These are phyloP conservation scores for Sciurus carolinensis DNA, from an alignment of 2,797 vertebrate genomes.

Conservation along the genomic window DNA sequence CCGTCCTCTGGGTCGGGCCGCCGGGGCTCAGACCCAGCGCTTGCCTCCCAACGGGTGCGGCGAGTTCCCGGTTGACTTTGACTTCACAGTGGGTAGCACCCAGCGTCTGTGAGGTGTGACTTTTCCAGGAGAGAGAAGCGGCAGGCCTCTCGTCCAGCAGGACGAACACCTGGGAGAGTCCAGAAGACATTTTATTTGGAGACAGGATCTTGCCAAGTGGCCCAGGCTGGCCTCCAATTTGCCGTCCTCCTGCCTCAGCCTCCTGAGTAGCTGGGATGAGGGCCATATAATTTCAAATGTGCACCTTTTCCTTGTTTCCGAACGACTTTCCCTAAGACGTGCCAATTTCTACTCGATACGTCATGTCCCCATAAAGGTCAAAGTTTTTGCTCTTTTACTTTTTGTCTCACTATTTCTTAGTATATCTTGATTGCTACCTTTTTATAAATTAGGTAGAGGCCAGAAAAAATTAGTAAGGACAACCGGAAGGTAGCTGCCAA, in stretches of 20 bases:
- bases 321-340: too few relatives aligned
- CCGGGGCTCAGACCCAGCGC: neutral
- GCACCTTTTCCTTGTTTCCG: neutral
- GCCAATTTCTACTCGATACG: neutral
- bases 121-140: neutral
- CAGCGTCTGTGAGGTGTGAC: neutral
- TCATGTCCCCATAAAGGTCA: too few relatives aligned
- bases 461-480: neutral
- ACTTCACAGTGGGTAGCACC: rapidly evolving
- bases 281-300: too few relatives aligned
- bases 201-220: too few relatives aligned
- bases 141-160: neutral
- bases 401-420: neutral
- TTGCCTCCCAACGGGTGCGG: rapidly evolving
- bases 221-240: too few relatives aligned
- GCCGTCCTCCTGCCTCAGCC: too few relatives aligned
- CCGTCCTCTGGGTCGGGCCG: neutral
- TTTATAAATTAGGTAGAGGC: neutral
- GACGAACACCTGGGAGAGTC: neutral
- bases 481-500: rapidly evolving
- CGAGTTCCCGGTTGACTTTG: rapidly evolving
- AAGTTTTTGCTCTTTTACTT: too few relatives aligned
- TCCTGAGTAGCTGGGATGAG: too few relatives aligned
- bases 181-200: too few relatives aligned
- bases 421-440: too few relatives aligned